These are phyloP conservation scores for Sebastes minor DNA, from an alignment of 2,797 vertebrate genomes.

Conservation along the genomic window DNA sequence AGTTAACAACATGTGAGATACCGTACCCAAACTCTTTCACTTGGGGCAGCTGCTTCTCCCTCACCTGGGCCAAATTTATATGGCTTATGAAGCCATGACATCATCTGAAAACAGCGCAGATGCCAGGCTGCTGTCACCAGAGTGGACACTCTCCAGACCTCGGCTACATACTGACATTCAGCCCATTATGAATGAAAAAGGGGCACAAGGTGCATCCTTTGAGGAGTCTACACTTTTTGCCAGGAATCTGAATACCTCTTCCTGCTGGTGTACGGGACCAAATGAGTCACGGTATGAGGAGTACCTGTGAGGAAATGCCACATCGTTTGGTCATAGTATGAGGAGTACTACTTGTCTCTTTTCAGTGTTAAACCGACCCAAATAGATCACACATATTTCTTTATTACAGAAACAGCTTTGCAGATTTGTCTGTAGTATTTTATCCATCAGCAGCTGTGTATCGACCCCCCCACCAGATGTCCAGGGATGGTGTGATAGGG, in stretches of 20 bases:
- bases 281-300: constrained; percentile 37
- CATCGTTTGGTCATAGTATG: constrained; percentile 9
- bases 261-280: background rate
- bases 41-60: background rate
- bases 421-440: background rate
- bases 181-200: constrained; percentile 14
- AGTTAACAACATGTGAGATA: background rate
- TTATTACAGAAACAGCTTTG: background rate
- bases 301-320: constrained; percentile 42
- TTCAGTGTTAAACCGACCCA: background rate
- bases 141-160: constrained; percentile 1
- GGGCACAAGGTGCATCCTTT: constrained; percentile 26
- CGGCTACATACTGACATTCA: background rate
- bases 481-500: constrained; percentile 5
- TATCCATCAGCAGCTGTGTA: constrained; percentile 26
- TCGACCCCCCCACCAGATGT: constrained; percentile 43
- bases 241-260: constrained; percentile 15
- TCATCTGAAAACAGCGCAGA: constrained; percentile 8
- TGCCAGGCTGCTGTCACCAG: constrained; percentile 28
- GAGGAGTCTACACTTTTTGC: background rate
- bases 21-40: background rate
- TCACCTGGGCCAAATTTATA: background rate
- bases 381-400: background rate
- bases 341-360: constrained; percentile 4
- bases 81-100: background rate